Conservation (phyloP, 2,797 vertebrate genomes). For the Sebastes kiyomatsui region DNA sequence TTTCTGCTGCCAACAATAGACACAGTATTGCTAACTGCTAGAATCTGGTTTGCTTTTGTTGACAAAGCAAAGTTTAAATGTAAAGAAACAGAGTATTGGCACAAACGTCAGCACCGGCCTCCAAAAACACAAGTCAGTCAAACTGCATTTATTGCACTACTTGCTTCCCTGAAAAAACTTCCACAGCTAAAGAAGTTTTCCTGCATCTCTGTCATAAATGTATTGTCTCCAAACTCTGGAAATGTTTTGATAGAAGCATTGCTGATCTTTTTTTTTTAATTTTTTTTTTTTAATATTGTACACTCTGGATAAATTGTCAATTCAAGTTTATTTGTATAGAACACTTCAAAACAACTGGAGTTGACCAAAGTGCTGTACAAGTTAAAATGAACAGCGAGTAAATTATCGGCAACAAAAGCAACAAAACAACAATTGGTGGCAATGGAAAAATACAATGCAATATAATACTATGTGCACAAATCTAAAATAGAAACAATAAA, state of each 20-base stretch:
- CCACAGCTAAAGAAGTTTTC: not conserved
- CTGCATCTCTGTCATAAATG: not conserved
- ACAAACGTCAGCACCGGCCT: conserved; percentile 1
- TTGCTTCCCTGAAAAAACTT: not conserved
- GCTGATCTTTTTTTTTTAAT: not conserved
- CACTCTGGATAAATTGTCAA: not conserved
- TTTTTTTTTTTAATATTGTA: not conserved
- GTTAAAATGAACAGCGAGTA: no score
- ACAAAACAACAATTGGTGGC: no score
- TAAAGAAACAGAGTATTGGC: conserved; percentile 15
- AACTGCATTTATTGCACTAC: not conserved
- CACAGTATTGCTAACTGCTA: not conserved
- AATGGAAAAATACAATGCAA: no score
- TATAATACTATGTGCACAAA: no score
- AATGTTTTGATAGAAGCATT: not conserved
- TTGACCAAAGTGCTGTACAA: no score
- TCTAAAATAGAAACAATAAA: no score
- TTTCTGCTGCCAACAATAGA: not conserved
- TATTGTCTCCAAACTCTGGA: not conserved
- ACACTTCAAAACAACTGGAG: no score
- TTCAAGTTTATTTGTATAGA: no score
- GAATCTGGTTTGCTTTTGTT: not conserved
- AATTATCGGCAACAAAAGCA: no score
- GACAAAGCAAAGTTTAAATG: conserved; percentile 15
- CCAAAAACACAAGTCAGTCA: not conserved